phyloP scores from a whole-genome alignment of 2,888 invertebrate genomes.

The Micoletzkya japonica region DNA sequence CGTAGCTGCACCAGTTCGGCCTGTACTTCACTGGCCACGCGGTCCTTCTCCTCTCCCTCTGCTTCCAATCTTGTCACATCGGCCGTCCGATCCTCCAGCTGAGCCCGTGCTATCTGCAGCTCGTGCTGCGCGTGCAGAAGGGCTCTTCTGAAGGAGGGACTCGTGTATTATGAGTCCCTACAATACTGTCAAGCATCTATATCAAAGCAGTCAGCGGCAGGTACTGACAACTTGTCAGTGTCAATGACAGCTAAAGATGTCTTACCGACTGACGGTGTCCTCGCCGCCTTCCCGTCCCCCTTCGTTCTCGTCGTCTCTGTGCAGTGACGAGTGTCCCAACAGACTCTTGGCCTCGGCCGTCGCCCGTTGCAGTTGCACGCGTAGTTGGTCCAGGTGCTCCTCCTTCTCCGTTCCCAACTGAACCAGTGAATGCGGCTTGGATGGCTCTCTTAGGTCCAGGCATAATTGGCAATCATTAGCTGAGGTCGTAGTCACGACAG shows the following conservation, averaged over 20 bases:
- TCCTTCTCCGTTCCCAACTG: conserved; percentile 39
- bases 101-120: background rate
- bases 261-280: no score
- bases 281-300: background rate
- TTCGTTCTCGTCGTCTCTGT: background rate
- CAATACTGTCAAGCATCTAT: background rate
- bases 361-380: conserved; percentile 42
- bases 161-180: background rate
- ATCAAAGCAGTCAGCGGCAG: conserved; percentile 8
- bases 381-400: conserved; percentile 54
- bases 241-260: no score
- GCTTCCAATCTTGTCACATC: conserved; percentile 7
- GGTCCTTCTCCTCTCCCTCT: conserved; percentile 25
- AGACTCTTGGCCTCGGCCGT: conserved; percentile 44
- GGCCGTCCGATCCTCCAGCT: conserved; percentile 1
- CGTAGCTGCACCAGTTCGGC: conserved; percentile 3
- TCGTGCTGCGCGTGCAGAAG: conserved; percentile 10
- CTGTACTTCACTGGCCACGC: background rate
- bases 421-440: background rate
- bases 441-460: no score
- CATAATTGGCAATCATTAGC: no score
- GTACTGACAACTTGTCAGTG: no score
- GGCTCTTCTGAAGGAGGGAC: conserved; percentile 15
- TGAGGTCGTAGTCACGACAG: no score
- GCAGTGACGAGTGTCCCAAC: conserved; percentile 34